These are phyloP conservation scores for Melanotus villosus DNA, from an alignment of 2,888 invertebrate genomes.

Conservation along the genomic window DNA sequence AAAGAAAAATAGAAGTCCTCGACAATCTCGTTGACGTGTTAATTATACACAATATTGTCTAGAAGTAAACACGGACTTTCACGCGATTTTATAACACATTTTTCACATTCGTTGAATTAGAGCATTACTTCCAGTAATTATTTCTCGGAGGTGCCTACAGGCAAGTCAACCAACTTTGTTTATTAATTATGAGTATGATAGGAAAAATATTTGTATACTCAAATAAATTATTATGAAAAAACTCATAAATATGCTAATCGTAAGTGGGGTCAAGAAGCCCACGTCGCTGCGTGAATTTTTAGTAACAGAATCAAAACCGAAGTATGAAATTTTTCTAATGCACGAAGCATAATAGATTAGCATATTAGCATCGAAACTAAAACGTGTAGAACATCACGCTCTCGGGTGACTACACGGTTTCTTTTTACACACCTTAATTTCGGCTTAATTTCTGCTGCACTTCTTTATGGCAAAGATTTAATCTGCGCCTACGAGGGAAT, in stretches of 20 bases:
- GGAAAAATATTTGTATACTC: conserved; percentile 25
- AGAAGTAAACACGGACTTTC: no score
- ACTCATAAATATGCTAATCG: conserved; percentile 44
- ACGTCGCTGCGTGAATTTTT: conserved; percentile 28
- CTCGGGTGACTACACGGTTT: conserved; percentile 28
- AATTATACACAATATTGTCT: no score
- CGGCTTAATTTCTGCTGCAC: conserved; percentile 40
- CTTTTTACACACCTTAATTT: conserved; percentile 45
- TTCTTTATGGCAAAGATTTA: conserved; percentile 43
- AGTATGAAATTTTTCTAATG: conserved; percentile 30
- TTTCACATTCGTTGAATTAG: no score
- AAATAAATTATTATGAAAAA: conserved; percentile 39
- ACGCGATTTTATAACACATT: no score
- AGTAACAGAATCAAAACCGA: conserved; percentile 23
- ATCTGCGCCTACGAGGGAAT: conserved; percentile 44
- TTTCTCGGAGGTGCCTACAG: background rate
- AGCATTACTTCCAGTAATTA: background rate
- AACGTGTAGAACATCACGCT: conserved; percentile 30
- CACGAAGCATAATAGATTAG: conserved; percentile 25
- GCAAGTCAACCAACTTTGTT: conserved; percentile 4
- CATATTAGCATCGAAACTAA: conserved; percentile 23
- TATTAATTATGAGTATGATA: conserved; percentile 16
- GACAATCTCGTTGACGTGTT: no score
- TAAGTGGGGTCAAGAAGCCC: conserved; percentile 40
- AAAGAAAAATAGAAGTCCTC: no score